Evolutionary conservation across 1,140 invertebrate species (phyloP), one percentile per base, ranked within the genome.

Genomic region (Brachionus paranguensis): DNA sequence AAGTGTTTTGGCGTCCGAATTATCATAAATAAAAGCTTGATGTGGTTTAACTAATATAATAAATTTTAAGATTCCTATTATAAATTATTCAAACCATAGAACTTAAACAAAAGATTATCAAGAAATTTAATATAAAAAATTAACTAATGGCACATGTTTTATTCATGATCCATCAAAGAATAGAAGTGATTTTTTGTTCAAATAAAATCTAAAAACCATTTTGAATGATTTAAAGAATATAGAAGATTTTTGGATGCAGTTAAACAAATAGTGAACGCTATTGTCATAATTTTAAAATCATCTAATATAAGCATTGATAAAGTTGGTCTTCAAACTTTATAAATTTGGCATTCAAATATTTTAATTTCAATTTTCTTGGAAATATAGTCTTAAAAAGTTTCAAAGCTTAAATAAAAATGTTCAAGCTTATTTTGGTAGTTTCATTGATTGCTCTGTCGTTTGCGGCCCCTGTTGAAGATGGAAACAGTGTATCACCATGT

Each of bases 311-410:
- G 17, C 53, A 60, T 60, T 60, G 20, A 60, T 20, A 60, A 60
- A 60, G 53, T 60, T 60, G 53, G n/a, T 60, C 53, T 60, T 60
- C n/a, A 60, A 60, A 60, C 53, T 60, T 60, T 60, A 60, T 60
- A 60, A 60, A 60, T 60, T 60, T 60, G 53, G 53, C 53, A 60
- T 60, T 60, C 10, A 60, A 60, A 20, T 60, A 60, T 60, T 60
- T 20, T 60, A 60, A 60, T 8, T 5, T 60, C 53, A 60, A 20
- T 60, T 60, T 60, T 60, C 53, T 17, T 60, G n/a, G 53, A 60
- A 60, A 60, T 8, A 10, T 2, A 60, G 10, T 20, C 20, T 20
- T 60, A 6, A 43, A 72, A 72, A 72, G 45, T 72, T 72, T 17
- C 17, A 20, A 43, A 72, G 29, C 17, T 72, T 10, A 27, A 29